Evolutionary conservation across 2,888 invertebrate genomes (phyloP), one percentile per base, ranked within the genome.

Genomic region (Stramonita haemastoma): DNA sequence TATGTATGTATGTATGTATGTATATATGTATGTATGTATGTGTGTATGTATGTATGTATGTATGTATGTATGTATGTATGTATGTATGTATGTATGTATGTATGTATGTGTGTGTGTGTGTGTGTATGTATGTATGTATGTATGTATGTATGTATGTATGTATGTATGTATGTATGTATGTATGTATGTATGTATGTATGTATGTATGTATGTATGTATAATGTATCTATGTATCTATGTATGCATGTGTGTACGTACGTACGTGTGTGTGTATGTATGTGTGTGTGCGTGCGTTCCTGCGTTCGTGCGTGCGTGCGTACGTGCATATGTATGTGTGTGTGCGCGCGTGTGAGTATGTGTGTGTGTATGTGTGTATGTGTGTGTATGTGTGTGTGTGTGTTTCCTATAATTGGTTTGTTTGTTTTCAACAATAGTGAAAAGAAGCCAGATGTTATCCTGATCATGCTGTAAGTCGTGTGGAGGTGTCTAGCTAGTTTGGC

Each of bases 161-260:
- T 36, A 26, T 84, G 66, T 84, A 46, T 84, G 36, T 85, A 26
- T 84, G 66, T 84, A 46, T 66, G 84, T 89, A 26, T 36, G 46
- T 89, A 85, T 70, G 17, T 84, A 46, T 66, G 26, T 89, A 46
- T 84, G 19, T 89, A 73, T 84, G 26, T 89, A 73, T 89, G 79
- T 81, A 36, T 81, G 79, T 36, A 81, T 29, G 29, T 66, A 4
- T 19, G 29, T 29, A 5, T 4, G 19, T 11, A 15, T 19, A 15
- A 19, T 60, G 60, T 60, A 19, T 60, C 13, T 60, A 19, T 60
- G 60, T n/a, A n/a, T n/a, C n/a, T n/a, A n/a, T n/a, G n/a, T n/a
- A n/a, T n/a, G n/a, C n/a, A n/a, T 46, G 46, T 46, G 8, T 46
- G 46, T 46, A 46, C 8, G 46, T 46, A 46, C 8, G 46, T 46